These are phyloP conservation scores for Hippocampus mohnikei DNA, from an alignment of 2,113 vertebrate species.

Conservation along the genomic window DNA sequence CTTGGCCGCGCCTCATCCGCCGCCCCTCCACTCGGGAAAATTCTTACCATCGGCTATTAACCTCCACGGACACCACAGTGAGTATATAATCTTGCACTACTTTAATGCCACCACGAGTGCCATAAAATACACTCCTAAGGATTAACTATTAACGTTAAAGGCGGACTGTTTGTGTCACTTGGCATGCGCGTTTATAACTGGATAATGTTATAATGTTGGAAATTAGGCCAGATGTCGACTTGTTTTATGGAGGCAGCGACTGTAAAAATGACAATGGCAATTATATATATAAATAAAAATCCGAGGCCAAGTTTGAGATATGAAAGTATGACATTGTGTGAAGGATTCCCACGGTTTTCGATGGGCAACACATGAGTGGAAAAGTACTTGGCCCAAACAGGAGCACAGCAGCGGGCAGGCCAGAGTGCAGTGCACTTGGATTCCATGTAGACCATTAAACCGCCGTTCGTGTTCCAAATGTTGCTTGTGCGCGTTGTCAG, in stretches of 20 bases:
- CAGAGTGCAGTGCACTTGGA: constrained; percentile 37
- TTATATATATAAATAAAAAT: background rate
- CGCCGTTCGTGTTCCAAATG: constrained; percentile 27
- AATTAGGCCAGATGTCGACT: constrained; percentile 17
- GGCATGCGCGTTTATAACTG: constrained; percentile 26
- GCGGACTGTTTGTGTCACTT: constrained; percentile 18
- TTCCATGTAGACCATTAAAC: constrained; percentile 40
- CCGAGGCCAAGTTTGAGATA: constrained; percentile 41
- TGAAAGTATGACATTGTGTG: constrained; percentile 18
- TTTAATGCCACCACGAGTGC: background rate
- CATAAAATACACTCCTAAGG: background rate
- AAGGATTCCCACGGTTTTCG: constrained; percentile 2
- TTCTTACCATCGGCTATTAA: constrained; percentile 86
- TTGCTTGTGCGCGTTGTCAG: constrained; percentile 10
- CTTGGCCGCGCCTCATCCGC: constrained; percentile 79
- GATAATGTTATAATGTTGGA: constrained; percentile 7
- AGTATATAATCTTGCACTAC: constrained; percentile 56
- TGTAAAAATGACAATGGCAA: constrained; percentile 7
- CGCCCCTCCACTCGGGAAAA: constrained; percentile 84
- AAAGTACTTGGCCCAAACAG: constrained; percentile 27
- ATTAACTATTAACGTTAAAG: constrained; percentile 39
- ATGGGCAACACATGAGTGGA: constrained; percentile 24
- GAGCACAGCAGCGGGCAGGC: constrained; percentile 42
- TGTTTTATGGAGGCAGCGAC: constrained; percentile 31
- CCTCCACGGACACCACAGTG: constrained; percentile 88